Evolutionary conservation across 2,888 invertebrate species (phyloP).

Genomic region (Diaphora mendica): DNA sequence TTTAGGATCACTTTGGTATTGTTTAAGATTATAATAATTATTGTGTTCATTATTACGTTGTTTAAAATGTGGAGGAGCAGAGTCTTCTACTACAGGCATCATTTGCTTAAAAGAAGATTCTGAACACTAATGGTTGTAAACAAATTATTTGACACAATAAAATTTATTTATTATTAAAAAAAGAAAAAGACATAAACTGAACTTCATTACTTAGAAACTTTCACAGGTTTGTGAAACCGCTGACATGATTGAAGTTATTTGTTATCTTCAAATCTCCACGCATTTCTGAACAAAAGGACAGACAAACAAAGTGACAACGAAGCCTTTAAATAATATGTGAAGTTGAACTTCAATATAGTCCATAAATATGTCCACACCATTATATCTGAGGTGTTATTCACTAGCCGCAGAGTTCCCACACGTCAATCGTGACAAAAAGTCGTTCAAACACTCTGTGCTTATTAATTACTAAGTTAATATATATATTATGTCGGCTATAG

Average conservation of each 20-base stretch:
- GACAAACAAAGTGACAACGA: not conserved
- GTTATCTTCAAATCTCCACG: not conserved
- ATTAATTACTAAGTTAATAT: conserved; percentile 17
- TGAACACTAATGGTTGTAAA: too few relatives aligned
- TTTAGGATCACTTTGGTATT: too few relatives aligned
- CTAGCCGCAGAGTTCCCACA: conserved; percentile 2
- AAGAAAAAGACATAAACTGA: too few relatives aligned
- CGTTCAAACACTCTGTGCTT: conserved; percentile 13
- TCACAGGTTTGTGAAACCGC: too few relatives aligned
- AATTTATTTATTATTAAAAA: too few relatives aligned
- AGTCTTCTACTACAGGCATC: too few relatives aligned
- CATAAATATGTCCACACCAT: not conserved
- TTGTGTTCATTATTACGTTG: too few relatives aligned
- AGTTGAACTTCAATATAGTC: not conserved
- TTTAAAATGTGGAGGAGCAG: too few relatives aligned
- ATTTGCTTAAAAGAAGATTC: too few relatives aligned
- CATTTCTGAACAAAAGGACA: not conserved
- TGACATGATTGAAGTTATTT: not conserved
- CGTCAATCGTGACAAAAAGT: not conserved
- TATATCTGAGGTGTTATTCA: not conserved
- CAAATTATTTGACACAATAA: too few relatives aligned
- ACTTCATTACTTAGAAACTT: not conserved
- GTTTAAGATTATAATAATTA: too few relatives aligned
- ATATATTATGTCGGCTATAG: conserved; percentile 11
- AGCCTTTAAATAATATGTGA: not conserved